A percentile compares a stretch with the other conserved stretches of the same genome.
Evolutionary conservation across 2,113 vertebrate species (phyloP).

Genomic region (Mirza zaza): DNA sequence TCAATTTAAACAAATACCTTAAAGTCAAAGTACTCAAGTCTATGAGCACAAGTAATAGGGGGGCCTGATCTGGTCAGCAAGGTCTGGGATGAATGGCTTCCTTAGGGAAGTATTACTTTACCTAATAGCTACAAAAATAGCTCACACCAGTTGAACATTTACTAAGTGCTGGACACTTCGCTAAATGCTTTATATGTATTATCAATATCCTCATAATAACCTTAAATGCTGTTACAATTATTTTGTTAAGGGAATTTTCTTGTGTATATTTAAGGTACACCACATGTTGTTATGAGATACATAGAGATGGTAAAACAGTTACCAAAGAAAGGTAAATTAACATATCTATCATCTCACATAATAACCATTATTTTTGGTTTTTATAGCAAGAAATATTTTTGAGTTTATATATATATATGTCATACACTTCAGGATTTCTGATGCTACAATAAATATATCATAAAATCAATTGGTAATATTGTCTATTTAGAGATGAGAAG

Average conservation of each 20-base stretch:
- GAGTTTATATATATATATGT: background rate
- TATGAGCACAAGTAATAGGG: background rate
- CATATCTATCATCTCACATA: background rate
- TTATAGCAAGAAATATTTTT: background rate
- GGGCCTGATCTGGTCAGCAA: rapidly evolving
- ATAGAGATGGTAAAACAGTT: background rate
- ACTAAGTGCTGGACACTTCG: background rate
- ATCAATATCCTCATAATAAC: background rate
- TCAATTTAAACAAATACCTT: background rate
- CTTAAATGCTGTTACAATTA: background rate
- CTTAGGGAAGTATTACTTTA: background rate
- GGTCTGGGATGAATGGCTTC: background rate
- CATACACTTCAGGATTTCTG: background rate
- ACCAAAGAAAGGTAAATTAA: background rate
- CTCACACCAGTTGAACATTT: background rate
- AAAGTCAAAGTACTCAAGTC: background rate
- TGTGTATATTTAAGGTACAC: background rate
- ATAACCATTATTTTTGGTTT: background rate
- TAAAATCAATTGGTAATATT: background rate
- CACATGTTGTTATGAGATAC: background rate
- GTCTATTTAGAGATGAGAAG: background rate
- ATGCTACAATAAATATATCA: background rate
- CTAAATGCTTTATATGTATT: background rate
- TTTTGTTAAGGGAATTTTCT: background rate
- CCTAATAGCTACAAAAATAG: background rate